Base-by-base conservation (phyloP, 2,888 invertebrate species). In the Hypsopygia costalis region DNA sequence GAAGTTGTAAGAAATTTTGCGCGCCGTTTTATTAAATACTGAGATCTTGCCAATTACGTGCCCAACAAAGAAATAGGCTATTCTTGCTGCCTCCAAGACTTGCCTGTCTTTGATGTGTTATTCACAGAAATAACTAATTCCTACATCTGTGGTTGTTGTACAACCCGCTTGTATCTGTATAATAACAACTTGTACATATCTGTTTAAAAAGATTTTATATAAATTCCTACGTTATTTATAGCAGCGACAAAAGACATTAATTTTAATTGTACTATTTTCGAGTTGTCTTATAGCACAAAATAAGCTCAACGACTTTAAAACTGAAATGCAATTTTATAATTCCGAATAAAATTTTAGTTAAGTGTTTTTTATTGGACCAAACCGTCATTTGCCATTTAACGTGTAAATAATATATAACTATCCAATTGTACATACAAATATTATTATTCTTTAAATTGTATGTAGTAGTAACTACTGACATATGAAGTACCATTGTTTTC, bases 321-420 rank as follows among this genome's bases (percentile, higher is more conserved):
- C 51, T 62, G 49, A 63, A 65, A 70, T 70, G 64, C 62, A 68
- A 66, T 58, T 60, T 58, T 51, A 52, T 55, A 46, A 53, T 56
- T 51, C 52, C 39, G 36, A 40, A 46, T 44, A 34, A 38, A 34
- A 42, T 50, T 45, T 47, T 47, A 52, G 47, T 44, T 55, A 52
- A 59, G 52, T 58, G 48, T 50, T 62, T 42, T 54, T 47, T 54
- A 51, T 66, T 71, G 69, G 68, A 81, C 78, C 79, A 80, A 81
- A 79, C 77, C 62, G 60, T 69, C 69, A 74, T 81, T 74, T 85
- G 85, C 85, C 85, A 85, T 85, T 71, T 78, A 75, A 74, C 58
- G 51, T 81, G 78, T 81, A 79, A 72, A 81, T 76, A 75, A 54
- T 49, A 47, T 45, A 29, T 56, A 51, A 34, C 37, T 48, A 49